These are phyloP conservation scores for Pempheris klunzingeri DNA, from an alignment of 2,797 vertebrate genomes.

Conservation along the genomic window DNA sequence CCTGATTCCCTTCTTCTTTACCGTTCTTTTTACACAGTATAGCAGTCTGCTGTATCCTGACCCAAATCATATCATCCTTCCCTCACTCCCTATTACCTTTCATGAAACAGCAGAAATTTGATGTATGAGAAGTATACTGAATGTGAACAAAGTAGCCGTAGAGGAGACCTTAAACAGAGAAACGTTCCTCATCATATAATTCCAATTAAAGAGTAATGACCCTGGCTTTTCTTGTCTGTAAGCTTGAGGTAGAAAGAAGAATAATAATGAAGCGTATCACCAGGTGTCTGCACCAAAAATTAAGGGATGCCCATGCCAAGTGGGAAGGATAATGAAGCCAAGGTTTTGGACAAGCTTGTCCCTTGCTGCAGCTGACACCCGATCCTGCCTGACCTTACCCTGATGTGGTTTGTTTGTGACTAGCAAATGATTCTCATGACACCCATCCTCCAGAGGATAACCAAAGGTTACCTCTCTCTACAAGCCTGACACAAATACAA, in stretches of 20 bases:
- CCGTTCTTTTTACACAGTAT: neutral
- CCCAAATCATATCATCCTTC: neutral
- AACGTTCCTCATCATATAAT: neutral
- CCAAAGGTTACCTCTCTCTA: conserved; percentile 40
- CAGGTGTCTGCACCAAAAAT: neutral
- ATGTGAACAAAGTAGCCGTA: neutral
- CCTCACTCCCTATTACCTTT: neutral
- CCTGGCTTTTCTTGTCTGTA: neutral
- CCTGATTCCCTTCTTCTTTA: neutral
- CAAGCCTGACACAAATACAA: conserved; percentile 12
- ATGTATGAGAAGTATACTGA: neutral
- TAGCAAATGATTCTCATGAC: conserved; percentile 48
- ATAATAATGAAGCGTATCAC: neutral
- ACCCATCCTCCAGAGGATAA: conserved; percentile 23
- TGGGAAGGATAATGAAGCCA: conserved; percentile 21
- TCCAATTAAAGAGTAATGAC: neutral
- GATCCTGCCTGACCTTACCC: conserved; percentile 46
- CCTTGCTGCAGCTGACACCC: conserved; percentile 48
- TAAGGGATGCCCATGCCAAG: neutral
- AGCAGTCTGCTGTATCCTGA: neutral
- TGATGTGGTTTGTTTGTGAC: conserved; percentile 50
- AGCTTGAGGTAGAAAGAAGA: neutral
- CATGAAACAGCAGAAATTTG: neutral
- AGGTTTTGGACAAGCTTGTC: conserved; percentile 40
- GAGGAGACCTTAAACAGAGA: neutral